Evolutionary conservation across 2,113 vertebrate genomes (phyloP).

Genomic region (Grammomys surdaster): DNA sequence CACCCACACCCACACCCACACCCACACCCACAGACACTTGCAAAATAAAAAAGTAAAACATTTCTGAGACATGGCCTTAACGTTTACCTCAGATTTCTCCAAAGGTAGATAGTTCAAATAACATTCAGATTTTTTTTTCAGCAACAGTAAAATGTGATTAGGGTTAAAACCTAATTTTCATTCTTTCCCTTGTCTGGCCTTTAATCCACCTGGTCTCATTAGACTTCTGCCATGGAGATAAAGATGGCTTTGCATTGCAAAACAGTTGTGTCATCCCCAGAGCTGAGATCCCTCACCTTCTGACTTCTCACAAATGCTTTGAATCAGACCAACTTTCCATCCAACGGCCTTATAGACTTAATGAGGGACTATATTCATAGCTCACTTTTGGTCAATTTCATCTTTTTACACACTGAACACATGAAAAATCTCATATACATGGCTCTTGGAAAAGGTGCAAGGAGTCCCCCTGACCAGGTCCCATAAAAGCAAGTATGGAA

Average conservation of each 20-base stretch:
- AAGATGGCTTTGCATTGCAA: constrained; percentile 62
- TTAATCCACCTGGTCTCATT: constrained; percentile 38
- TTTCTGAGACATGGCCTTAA: background rate
- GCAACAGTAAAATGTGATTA: constrained; percentile 8
- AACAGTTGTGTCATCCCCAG: constrained; percentile 1
- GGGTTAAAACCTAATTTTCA: constrained; percentile 42
- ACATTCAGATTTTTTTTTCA: background rate
- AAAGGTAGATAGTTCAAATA: background rate
- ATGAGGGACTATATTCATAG: background rate
- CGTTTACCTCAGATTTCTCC: background rate
- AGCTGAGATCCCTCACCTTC: constrained; percentile 9
- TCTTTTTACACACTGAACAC: background rate
- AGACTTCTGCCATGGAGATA: background rate
- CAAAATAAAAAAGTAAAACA: background rate
- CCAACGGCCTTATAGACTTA: constrained; percentile 35
- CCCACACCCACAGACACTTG: background rate
- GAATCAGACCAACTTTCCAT: constrained; percentile 26
- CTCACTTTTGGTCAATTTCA: background rate
- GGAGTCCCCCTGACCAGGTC: background rate
- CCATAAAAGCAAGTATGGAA: background rate
- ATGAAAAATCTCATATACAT: background rate
- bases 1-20: background rate
- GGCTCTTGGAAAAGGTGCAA: background rate
- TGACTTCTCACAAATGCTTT: background rate
- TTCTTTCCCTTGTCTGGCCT: constrained; percentile 13